A percentile compares a stretch with the other conserved stretches of the same genome.
These are phyloP conservation scores for Malaclemys terrapin DNA, from an alignment of 2,113 vertebrate species.

Conservation along the genomic window DNA sequence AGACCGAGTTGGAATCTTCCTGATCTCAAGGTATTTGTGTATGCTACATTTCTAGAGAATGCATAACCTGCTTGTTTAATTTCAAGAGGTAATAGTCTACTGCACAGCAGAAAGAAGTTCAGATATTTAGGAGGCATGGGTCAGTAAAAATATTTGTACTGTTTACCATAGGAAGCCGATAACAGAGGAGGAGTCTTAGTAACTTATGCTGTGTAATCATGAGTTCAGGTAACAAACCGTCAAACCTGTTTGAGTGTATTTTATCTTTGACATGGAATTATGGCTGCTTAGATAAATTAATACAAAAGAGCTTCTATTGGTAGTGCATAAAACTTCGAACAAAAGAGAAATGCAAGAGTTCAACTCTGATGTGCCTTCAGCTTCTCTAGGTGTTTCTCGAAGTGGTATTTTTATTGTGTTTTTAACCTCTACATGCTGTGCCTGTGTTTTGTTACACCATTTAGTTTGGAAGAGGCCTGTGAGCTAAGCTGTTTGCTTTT, in stretches of 20 bases:
- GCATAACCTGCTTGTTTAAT: not conserved
- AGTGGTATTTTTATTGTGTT: constrained; percentile 42
- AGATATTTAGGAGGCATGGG: constrained; percentile 1
- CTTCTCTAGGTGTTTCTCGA: constrained; percentile 57
- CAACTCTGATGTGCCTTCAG: constrained; percentile 1
- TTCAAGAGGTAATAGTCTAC: not conserved
- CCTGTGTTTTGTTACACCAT: constrained; percentile 72
- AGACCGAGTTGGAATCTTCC: not conserved
- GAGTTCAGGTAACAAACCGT: constrained; percentile 82
- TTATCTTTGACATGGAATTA: constrained; percentile 45
- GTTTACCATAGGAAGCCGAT: constrained; percentile 78
- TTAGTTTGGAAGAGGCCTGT: constrained; percentile 43
- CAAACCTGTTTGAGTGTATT: constrained; percentile 13
- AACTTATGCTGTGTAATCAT: constrained; percentile 74
- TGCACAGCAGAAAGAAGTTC: not conserved
- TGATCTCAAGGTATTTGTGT: not conserved
- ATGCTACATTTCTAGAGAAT: not conserved
- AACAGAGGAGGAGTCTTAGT: constrained; percentile 77
- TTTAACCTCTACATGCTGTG: constrained; percentile 64
- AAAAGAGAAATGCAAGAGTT: constrained; percentile 3
- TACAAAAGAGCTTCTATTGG: constrained; percentile 50
- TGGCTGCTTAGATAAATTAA: constrained; percentile 68
- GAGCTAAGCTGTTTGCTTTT: constrained; percentile 63
- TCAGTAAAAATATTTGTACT: constrained; percentile 80
- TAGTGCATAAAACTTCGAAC: constrained; percentile 19